These are phyloP conservation scores for Drosophila varians DNA, from an alignment of 1,140 invertebrate genomes.

Conservation along the genomic window DNA sequence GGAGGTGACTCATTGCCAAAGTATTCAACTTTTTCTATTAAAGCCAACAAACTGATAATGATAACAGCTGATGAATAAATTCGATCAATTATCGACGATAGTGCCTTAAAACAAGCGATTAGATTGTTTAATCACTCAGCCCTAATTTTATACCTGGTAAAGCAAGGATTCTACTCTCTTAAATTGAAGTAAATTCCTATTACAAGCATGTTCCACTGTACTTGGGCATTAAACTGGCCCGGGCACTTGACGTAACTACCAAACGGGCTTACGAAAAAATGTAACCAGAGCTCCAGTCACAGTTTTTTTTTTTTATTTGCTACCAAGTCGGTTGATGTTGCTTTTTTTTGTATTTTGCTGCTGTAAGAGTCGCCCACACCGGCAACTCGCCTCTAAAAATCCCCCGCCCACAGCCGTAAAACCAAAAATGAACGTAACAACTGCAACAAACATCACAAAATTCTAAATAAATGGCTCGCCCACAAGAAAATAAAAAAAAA, in stretches of 20 bases:
- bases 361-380: conserved; percentile 42
- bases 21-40: background rate
- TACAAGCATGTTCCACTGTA: conserved; percentile 7
- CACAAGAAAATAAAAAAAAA: conserved; percentile 41
- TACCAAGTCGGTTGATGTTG: conserved; percentile 21
- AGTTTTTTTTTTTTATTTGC: conserved; percentile 1
- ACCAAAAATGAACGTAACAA: conserved; percentile 66
- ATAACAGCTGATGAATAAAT: too few species aligned
- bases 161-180: too few species aligned
- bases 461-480: conserved; percentile 71
- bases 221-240: conserved; percentile 18
- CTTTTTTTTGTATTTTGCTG: conserved; percentile 4
- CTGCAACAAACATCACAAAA: conserved; percentile 45
- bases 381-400: conserved; percentile 41
- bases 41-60: too few species aligned
- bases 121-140: too few species aligned
- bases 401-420: conserved; percentile 55
- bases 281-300: conserved; percentile 13
- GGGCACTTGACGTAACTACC: conserved; percentile 40
- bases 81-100: too few species aligned
- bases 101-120: too few species aligned
- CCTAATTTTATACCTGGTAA: too few species aligned
- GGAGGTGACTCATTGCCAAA: background rate
- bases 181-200: too few species aligned
- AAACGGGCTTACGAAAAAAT: conserved; percentile 1